phyloP scores from a whole-genome alignment of 2,888 invertebrate genomes.

The Oligia strigilis region DNA sequence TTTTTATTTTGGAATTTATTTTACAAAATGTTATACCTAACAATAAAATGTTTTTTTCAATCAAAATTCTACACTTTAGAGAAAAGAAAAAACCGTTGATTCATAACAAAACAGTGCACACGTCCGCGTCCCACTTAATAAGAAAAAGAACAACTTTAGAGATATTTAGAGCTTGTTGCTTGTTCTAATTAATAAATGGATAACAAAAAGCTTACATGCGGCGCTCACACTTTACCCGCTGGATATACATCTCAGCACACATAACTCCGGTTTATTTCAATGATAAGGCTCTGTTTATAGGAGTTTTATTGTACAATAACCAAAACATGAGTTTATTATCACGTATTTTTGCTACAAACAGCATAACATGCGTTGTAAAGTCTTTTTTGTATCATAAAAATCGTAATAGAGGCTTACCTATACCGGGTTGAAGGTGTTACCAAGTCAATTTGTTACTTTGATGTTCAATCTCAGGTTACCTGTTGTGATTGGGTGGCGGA shows the following conservation, averaged over 20 bases:
- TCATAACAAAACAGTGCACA: not conserved
- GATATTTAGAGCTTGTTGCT: not conserved
- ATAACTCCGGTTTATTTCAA: constrained; percentile 37
- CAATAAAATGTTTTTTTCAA: not conserved
- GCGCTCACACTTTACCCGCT: not conserved
- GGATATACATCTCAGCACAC: constrained; percentile 18
- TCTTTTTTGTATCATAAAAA: constrained; percentile 1
- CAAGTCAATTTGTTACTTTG: constrained; percentile 4
- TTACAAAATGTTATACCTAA: not conserved
- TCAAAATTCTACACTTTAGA: not conserved
- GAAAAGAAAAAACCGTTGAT: not conserved
- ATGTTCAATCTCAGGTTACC: not conserved
- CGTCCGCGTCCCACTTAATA: not conserved
- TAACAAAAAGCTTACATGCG: constrained; percentile 9
- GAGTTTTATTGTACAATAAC: constrained; percentile 42
- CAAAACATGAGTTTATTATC: constrained; percentile 26
- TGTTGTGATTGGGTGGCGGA: not conserved
- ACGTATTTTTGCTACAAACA: constrained; percentile 4
- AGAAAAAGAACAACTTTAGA: not conserved
- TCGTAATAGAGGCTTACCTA: not conserved
- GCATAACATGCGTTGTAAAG: not conserved
- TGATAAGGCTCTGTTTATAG: constrained; percentile 36
- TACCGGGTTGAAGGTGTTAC: not conserved
- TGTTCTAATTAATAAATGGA: constrained; percentile 22
- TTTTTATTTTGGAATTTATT: not conserved